Evolutionary conservation across 2,888 invertebrate species (phyloP), one percentile per base, ranked within the genome.

Genomic region (Cataglyphis rosenhaueri): DNA sequence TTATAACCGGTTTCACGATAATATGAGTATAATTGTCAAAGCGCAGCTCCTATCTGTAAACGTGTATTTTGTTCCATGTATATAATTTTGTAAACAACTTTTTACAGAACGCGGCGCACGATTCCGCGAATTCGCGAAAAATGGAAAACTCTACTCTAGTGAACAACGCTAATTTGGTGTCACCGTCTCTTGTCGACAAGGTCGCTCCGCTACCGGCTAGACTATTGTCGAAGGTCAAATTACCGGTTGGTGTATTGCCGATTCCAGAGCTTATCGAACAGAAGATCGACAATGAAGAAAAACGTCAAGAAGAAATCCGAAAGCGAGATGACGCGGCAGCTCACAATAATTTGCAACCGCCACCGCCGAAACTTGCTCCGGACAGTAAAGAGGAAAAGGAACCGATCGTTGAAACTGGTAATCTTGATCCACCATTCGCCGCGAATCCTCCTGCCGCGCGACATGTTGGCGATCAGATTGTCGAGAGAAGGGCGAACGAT

Each of bases 171-270:
- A 86, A 76, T 35, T 57, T 82, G 9, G 78, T 57, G 5, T 84
- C 90, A 9, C 84, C 84, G 18, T 61, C 83, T 0, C 15, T 52
- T 0, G 15, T 38, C 3, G 87, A 87, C 38, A 88, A 85, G n/a
- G 32, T 73, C 0, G 62, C 62, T n/a, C 75, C 83, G 25, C 44
- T 59, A 5, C 21, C 66, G 3, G 65, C 41, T 18, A 88, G 81
- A 61, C 62, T 82, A 0, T 48, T 32, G 15, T 81, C 78, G 10
- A 93, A 93, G 82, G 89, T 92, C 0, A 94, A 93, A 74, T 87
- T 94, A 10, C 94, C 94, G 0, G 82, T 88, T 4, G 94, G 94
- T 1, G 94, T 94, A 4, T 89, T 92, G 15, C 94, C 94, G 10
- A 94, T 94, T 57, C 94, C 93, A 0, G 85, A 89, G 79, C 86